phyloP scores from a whole-genome alignment of 2,888 invertebrate species.

The Drosophila fulvimacula region DNA sequence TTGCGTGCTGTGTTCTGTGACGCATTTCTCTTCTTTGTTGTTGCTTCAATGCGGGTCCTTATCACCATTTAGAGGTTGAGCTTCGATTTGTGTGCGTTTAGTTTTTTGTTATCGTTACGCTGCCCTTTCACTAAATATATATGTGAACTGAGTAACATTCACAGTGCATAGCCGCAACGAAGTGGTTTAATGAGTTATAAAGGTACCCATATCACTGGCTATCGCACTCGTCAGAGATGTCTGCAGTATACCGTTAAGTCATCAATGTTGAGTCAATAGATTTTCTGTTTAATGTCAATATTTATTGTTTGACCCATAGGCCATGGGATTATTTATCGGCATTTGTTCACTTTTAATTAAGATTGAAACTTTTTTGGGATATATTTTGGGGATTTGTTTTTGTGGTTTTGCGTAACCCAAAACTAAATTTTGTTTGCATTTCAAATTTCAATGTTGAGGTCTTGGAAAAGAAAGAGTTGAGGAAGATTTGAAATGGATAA shows the following conservation, averaged over 20 bases:
- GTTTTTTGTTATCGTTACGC: constrained; percentile 25
- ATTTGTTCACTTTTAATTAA: constrained; percentile 29
- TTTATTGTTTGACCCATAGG: constrained; percentile 5
- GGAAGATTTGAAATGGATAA: too few species aligned
- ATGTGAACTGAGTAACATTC: constrained; percentile 20
- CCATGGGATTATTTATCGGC: constrained; percentile 13
- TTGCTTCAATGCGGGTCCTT: constrained; percentile 52
- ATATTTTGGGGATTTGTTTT: background rate
- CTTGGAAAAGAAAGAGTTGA: background rate
- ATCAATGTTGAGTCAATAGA: constrained; percentile 16
- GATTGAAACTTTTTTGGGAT: background rate
- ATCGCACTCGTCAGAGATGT: constrained; percentile 8
- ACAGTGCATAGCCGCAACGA: background rate
- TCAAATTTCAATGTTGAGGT: background rate
- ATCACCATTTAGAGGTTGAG: constrained; percentile 48
- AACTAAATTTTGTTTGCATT: constrained; percentile 8
- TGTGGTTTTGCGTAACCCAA: background rate
- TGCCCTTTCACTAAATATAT: constrained; percentile 25
- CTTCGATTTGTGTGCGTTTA: constrained; percentile 48
- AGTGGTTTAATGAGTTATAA: constrained; percentile 26
- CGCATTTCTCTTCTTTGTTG: constrained; percentile 40
- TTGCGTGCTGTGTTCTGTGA: constrained; percentile 42
- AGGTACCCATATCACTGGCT: constrained; percentile 43
- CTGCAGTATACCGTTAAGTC: background rate
- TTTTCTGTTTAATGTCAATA: constrained; percentile 28